Evolutionary conservation across 1,140 invertebrate genomes (phyloP).

Genomic region (Caerostris darwini): DNA sequence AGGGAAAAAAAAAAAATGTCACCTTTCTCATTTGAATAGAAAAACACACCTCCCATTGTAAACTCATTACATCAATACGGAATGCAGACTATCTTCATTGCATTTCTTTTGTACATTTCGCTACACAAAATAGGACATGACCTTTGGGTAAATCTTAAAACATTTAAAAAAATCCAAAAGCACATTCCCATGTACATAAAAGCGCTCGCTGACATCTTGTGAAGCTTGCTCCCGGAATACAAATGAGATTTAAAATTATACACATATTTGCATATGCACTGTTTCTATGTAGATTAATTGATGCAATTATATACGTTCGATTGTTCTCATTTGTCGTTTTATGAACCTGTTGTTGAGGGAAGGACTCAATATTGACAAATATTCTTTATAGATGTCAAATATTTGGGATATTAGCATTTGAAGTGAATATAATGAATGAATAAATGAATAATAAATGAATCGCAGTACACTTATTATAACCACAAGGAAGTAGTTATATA

Average conservation of each 20-base stretch:
- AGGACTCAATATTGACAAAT: background rate
- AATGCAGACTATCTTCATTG: background rate
- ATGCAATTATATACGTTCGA: background rate
- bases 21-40: background rate
- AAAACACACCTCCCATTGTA: background rate
- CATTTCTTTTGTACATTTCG: background rate
- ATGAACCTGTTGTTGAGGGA: background rate
- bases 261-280: conserved; percentile 17
- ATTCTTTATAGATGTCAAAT: background rate
- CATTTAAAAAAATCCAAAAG: background rate
- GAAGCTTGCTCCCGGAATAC: background rate
- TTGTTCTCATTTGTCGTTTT: background rate
- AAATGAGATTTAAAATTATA: conserved; percentile 5
- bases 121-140: conserved; percentile 9
- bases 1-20: background rate
- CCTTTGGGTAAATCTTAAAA: background rate
- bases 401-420: no score
- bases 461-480: no score
- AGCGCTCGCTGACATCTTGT: background rate
- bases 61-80: background rate
- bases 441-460: no score
- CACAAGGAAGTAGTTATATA: no score
- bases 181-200: background rate
- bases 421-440: no score
- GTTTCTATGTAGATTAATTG: conserved; percentile 8